phyloP scores from a whole-genome alignment of 2,113 vertebrate genomes.

The Gallinago paraguaiae region DNA sequence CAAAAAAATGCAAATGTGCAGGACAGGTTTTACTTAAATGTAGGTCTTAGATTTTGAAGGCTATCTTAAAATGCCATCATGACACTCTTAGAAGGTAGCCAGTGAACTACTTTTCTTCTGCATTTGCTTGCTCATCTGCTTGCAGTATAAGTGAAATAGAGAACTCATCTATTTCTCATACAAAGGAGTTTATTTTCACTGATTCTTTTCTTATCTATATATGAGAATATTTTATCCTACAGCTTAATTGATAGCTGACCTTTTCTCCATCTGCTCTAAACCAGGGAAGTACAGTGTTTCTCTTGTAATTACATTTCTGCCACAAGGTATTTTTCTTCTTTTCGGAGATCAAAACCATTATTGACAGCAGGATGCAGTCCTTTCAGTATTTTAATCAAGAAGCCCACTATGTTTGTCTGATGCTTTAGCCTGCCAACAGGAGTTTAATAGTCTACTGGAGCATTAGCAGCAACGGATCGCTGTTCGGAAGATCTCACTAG shows the following conservation, averaged over 20 bases:
- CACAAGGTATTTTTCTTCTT: constrained; percentile 59
- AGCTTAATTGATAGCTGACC: constrained; percentile 61
- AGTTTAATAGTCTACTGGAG: constrained; percentile 35
- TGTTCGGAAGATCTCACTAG: constrained; percentile 33
- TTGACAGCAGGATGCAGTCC: constrained; percentile 55
- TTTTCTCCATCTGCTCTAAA: constrained; percentile 58
- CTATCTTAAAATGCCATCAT: not conserved
- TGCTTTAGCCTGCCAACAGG: constrained; percentile 34
- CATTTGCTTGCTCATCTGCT: not conserved
- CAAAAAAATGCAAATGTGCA: not conserved
- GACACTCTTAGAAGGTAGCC: not conserved
- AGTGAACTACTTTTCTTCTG: not conserved
- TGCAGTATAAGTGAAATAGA: not conserved
- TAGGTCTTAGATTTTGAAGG: not conserved
- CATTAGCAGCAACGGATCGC: constrained; percentile 7
- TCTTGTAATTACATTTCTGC: constrained; percentile 67
- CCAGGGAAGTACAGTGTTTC: constrained; percentile 20
- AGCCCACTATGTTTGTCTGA: constrained; percentile 12
- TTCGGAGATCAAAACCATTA: constrained; percentile 58
- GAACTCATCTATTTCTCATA: not conserved
- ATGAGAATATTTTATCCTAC: constrained; percentile 40
- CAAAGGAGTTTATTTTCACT: constrained; percentile 17
- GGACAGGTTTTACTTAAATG: not conserved
- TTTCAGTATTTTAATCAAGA: constrained; percentile 67
- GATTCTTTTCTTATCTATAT: constrained; percentile 11